A percentile compares a stretch with the other conserved stretches of the same genome.
phyloP scores from a whole-genome alignment of 2,888 invertebrate species.

The Corythucha ciliata region DNA sequence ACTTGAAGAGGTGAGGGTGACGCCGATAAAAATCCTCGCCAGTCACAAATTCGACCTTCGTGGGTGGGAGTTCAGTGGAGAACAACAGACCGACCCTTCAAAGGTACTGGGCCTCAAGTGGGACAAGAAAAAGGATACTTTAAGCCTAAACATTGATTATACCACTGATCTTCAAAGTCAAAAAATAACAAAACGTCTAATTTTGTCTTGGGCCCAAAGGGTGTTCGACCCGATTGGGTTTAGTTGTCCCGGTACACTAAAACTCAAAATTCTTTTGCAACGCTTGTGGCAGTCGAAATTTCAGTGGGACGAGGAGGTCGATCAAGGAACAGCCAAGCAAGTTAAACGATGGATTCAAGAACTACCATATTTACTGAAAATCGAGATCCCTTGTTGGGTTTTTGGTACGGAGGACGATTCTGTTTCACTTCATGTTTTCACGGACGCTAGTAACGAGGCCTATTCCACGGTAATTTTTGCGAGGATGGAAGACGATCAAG shows the following conservation, averaged over 20 bases:
- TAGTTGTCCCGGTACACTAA: constrained; percentile 26
- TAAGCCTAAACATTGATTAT: constrained; percentile 12
- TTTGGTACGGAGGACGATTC: no score
- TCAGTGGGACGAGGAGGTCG: no score
- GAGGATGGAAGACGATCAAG: no score
- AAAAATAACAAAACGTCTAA: constrained; percentile 5
- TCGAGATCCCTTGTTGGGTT: no score
- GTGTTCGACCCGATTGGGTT: constrained; percentile 35
- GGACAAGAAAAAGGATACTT: constrained; percentile 18
- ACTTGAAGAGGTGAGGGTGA: neutral
- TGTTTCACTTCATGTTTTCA: no score
- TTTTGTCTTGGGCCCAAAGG: constrained; percentile 28
- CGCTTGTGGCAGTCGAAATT: no score
- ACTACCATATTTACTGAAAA: no score
- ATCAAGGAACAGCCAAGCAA: no score
- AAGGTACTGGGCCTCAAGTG: constrained; percentile 22
- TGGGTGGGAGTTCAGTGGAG: constrained; percentile 19
- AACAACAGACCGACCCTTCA: neutral
- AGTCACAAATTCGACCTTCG: constrained; percentile 24
- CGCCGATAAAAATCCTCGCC: neutral
- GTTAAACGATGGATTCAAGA: no score
- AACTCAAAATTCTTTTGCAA: constrained; percentile 33
- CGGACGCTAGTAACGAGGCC: no score
- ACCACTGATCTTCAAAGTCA: constrained; percentile 12
- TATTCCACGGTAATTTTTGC: no score